Conservation (phyloP, 37 sponge, comb jelly and placozoan genomes). For the Aplysina aerophoba region DNA sequence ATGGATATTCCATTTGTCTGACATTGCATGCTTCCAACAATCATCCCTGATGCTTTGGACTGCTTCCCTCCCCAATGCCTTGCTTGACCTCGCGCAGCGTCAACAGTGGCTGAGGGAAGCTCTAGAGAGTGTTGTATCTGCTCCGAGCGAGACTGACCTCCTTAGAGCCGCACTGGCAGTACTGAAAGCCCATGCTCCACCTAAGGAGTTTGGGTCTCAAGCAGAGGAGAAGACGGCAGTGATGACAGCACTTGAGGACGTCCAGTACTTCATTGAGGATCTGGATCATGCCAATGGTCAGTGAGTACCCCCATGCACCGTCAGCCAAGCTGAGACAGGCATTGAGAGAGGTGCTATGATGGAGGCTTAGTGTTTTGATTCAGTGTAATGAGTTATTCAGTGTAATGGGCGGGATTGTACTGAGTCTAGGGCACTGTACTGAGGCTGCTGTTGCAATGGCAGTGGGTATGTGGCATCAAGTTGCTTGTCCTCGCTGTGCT, state of each 20-base stretch:
- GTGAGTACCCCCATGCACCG: background rate
- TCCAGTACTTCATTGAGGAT: constrained; percentile 63
- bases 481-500: too few relatives aligned
- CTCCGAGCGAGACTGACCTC: constrained; percentile 70
- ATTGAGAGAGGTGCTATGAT: too few relatives aligned
- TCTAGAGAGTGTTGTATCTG: constrained; percentile 26
- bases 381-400: too few relatives aligned
- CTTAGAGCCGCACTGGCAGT: constrained; percentile 61
- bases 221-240: constrained; percentile 17
- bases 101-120: constrained; percentile 59
- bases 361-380: too few relatives aligned
- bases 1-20: too few relatives aligned
- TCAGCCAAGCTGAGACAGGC: background rate
- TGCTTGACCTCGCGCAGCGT: constrained; percentile 21
- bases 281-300: constrained; percentile 74
- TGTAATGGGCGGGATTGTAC: too few relatives aligned
- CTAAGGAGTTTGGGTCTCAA: background rate
- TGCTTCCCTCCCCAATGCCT: too few relatives aligned
- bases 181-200: constrained; percentile 17
- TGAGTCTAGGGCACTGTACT: too few relatives aligned
- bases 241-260: constrained; percentile 50
- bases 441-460: too few relatives aligned
- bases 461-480: too few relatives aligned
- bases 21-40: too few relatives aligned
- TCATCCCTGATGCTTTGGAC: too few relatives aligned